Conservation (phyloP, 1,140 invertebrate species). For the Triops longicaudatus region DNA sequence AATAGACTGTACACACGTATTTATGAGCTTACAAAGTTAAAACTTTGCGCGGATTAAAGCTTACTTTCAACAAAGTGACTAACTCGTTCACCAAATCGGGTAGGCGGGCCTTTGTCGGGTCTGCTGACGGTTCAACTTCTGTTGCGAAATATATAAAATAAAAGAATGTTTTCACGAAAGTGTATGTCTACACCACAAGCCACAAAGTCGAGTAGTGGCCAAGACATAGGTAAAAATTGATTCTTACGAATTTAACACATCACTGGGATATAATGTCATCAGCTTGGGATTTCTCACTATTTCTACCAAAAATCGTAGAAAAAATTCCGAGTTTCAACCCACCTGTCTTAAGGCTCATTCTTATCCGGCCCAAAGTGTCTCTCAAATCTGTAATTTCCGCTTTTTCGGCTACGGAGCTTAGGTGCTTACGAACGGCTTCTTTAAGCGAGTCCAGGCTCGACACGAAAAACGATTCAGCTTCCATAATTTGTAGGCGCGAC, state of each 20-base stretch:
- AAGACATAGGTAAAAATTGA: not conserved
- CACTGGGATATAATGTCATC: not conserved
- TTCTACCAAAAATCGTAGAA: not conserved
- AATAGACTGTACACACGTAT: too few species aligned
- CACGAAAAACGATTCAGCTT: not conserved
- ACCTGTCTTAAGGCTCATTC: conserved; percentile 6
- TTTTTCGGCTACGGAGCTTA: not conserved
- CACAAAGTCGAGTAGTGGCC: too few species aligned
- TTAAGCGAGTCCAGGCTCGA: not conserved
- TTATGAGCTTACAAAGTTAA: too few species aligned
- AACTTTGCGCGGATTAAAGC: not conserved
- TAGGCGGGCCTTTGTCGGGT: not conserved
- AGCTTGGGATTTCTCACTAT: too few species aligned
- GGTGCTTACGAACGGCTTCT: not conserved
- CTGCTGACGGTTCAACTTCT: not conserved
- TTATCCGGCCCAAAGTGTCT: not conserved
- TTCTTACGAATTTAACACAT: not conserved
- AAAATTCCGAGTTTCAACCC: not conserved
- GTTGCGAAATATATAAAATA: not conserved
- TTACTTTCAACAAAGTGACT: not conserved
- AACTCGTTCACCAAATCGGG: not conserved
- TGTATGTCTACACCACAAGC: too few species aligned
- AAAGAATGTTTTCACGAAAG: not conserved
- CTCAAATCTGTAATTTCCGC: not conserved
- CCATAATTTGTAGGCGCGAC: not conserved